Conservation (phyloP, 2,888 invertebrate genomes). For the Onchidella celtica region DNA sequence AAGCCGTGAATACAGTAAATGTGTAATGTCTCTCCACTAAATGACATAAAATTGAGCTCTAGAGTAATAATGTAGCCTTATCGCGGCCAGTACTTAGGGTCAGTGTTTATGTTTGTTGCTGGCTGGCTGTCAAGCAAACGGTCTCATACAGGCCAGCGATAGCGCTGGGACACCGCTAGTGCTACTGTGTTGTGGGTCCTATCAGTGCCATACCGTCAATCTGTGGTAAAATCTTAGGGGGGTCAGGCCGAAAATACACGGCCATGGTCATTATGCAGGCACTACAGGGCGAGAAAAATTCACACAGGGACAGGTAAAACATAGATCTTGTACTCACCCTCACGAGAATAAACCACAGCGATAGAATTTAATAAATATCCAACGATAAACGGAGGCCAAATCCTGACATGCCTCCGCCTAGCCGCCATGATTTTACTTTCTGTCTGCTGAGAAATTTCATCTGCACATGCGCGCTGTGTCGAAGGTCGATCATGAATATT, state of each 20-base stretch:
- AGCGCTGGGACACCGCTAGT: too few species aligned
- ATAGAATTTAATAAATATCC: constrained; percentile 52
- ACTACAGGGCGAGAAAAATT: neutral
- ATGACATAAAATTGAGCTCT: too few species aligned
- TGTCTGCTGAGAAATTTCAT: constrained; percentile 28
- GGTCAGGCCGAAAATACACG: neutral
- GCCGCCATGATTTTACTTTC: constrained; percentile 55
- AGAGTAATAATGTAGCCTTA: too few species aligned
- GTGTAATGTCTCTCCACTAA: too few species aligned
- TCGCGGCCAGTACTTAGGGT: too few species aligned
- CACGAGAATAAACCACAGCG: constrained; percentile 50
- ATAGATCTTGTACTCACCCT: constrained; percentile 45
- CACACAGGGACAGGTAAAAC: neutral
- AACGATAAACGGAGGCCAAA: constrained; percentile 51
- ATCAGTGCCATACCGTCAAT: too few species aligned
- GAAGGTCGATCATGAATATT: constrained; percentile 47
- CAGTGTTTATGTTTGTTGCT: too few species aligned
- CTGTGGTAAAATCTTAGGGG: neutral
- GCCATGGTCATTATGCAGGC: neutral
- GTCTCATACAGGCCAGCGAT: too few species aligned
- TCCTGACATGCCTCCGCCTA: constrained; percentile 46
- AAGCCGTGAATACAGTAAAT: too few species aligned
- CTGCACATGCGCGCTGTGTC: constrained; percentile 48
- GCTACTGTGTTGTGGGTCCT: too few species aligned
- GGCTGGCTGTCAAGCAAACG: too few species aligned